Evolutionary conservation across 2,113 vertebrate species (phyloP).

Genomic region (Amia ocellicauda): DNA sequence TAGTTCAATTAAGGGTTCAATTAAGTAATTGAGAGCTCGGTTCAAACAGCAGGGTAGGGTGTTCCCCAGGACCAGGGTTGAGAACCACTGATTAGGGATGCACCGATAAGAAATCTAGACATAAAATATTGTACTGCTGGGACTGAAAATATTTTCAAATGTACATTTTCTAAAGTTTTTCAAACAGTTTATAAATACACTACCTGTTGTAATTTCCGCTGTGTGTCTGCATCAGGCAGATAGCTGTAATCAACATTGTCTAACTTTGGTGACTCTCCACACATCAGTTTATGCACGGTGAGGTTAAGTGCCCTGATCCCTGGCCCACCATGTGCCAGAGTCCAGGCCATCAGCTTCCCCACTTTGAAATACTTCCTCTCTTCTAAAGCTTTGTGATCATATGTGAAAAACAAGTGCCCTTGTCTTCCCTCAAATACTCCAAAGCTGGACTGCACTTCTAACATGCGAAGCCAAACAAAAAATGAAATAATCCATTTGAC

Average conservation of each 20-base stretch:
- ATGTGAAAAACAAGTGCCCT: conserved; percentile 46
- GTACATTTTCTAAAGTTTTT: neutral
- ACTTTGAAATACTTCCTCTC: too few species aligned
- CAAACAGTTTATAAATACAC: conserved; percentile 39
- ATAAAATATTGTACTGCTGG: neutral
- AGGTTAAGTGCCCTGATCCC: too few species aligned
- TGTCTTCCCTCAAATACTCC: conserved; percentile 51
- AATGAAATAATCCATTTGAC: neutral
- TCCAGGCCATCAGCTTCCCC: too few species aligned
- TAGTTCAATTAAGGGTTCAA: too few species aligned
- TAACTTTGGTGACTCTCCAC: too few species aligned
- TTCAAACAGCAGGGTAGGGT: too few species aligned
- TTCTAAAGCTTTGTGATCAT: too few species aligned
- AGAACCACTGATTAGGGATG: too few species aligned
- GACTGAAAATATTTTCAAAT: neutral
- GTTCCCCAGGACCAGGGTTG: too few species aligned
- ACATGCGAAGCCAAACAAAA: conserved; percentile 41
- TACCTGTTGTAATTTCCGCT: conserved; percentile 51
- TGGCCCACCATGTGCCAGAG: too few species aligned
- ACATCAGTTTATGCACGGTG: conserved; percentile 43
- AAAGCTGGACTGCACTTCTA: conserved; percentile 44
- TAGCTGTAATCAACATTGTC: conserved; percentile 53
- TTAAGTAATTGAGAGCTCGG: too few species aligned
- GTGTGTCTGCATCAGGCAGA: conserved; percentile 58
- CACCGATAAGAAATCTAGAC: neutral